Evolutionary conservation across 2,113 vertebrate genomes (phyloP).

Genomic region (Barbus barbus): DNA sequence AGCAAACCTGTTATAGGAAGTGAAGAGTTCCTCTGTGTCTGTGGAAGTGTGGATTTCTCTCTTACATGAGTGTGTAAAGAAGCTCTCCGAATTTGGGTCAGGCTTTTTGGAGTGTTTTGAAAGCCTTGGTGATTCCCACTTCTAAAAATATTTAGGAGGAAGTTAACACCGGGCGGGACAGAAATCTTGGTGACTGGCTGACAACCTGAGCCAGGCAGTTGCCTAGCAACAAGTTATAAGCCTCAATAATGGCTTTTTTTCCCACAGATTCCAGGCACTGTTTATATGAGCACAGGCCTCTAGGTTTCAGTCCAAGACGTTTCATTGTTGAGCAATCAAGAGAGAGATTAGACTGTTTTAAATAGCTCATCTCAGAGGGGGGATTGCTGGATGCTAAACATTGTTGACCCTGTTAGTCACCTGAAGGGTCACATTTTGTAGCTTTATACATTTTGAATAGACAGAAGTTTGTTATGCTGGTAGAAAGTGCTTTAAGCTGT

Average conservation of each 20-base stretch:
- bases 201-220: conserved; percentile 50
- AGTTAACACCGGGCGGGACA: neutral
- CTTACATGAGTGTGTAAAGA: neutral
- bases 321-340: conserved; percentile 6
- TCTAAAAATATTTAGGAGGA: conserved; percentile 43
- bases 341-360: conserved; percentile 5
- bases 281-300: conserved; percentile 5
- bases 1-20: neutral
- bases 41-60: neutral
- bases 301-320: neutral
- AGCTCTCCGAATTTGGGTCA: neutral
- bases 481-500: neutral
- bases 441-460: neutral
- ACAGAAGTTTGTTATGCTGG: neutral
- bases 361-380: neutral
- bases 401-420: neutral
- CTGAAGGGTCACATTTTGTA: conserved; percentile 4
- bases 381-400: neutral
- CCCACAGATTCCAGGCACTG: conserved; percentile 8
- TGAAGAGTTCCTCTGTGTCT: neutral
- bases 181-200: conserved; percentile 12
- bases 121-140: conserved; percentile 30
- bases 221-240: conserved; percentile 56
- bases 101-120: neutral
- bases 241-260: conserved; percentile 45